phyloP scores from a whole-genome alignment of 2,797 vertebrate species.

The Poeciliopsis infans region DNA sequence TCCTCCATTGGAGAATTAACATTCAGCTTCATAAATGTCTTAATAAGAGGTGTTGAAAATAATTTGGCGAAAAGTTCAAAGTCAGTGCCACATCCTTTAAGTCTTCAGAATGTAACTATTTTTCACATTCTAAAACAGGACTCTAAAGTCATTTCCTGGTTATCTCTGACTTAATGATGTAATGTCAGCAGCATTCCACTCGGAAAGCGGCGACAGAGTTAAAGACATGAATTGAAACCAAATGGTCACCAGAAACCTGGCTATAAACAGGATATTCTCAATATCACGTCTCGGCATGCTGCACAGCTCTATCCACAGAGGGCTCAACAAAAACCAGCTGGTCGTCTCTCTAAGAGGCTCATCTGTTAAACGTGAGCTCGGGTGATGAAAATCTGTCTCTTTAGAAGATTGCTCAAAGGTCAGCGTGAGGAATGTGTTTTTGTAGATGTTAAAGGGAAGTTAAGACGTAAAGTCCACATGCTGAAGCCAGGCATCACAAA shows the following conservation, averaged over 20 bases:
- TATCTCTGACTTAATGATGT: conserved; percentile 25
- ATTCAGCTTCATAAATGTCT: background rate
- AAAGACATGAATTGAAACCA: conserved; percentile 23
- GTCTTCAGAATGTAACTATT: background rate
- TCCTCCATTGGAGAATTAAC: background rate
- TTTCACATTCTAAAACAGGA: background rate
- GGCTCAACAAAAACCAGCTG: conserved; percentile 42
- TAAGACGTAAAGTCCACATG: conserved; percentile 2
- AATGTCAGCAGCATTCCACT: conserved; percentile 18
- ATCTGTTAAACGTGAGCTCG: conserved; percentile 25
- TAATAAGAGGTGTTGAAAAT: background rate
- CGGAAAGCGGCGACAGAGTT: conserved; percentile 9
- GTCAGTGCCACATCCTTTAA: background rate
- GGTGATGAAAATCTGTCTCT: conserved; percentile 27
- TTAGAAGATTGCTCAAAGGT: conserved; percentile 3
- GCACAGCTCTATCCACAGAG: conserved; percentile 11
- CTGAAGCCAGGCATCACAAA: background rate
- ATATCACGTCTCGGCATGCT: conserved; percentile 36
- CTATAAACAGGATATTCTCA: conserved; percentile 38
- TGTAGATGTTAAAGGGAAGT: background rate
- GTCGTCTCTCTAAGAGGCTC: conserved; percentile 16
- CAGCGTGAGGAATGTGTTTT: conserved; percentile 1
- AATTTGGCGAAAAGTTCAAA: background rate
- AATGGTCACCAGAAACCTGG: conserved; percentile 28
- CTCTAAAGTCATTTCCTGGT: background rate